phyloP scores from a whole-genome alignment of 2,113 vertebrate species.

The Siniperca knerii region DNA sequence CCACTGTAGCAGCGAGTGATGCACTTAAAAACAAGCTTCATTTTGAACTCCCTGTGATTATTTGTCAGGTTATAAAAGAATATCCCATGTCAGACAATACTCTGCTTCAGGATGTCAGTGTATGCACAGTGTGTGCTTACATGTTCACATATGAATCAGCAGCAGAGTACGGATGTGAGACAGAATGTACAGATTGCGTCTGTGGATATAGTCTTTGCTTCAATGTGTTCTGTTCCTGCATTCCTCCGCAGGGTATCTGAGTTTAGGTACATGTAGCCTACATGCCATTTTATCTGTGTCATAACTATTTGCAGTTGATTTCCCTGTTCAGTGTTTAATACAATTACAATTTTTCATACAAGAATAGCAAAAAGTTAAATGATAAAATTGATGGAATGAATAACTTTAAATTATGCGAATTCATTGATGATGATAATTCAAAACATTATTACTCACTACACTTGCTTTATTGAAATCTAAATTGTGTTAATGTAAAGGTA shows the following conservation, averaged over 20 bases:
- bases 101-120: conserved; percentile 10
- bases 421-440: not conserved
- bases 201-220: conserved; percentile 63
- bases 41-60: not conserved
- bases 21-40: not conserved
- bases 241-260: conserved; percentile 66
- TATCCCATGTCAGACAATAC: conserved; percentile 15
- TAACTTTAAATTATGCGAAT: conserved; percentile 15
- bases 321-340: not conserved
- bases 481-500: not conserved
- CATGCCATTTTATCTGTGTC: conserved; percentile 40
- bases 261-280: conserved; percentile 46
- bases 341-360: not conserved
- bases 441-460: not conserved
- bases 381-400: not conserved
- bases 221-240: conserved; percentile 71
- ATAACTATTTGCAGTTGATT: conserved; percentile 21
- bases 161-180: conserved; percentile 60
- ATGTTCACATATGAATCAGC: conserved; percentile 72
- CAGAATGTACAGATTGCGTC: conserved; percentile 70
- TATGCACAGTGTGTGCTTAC: conserved; percentile 48
- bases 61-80: not conserved
- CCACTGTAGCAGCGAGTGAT: conserved; percentile 1
- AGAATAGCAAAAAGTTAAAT: not conserved
- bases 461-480: conserved; percentile 4